phyloP scores from a whole-genome alignment of 1,140 invertebrate genomes.

The Drosophila pachea region DNA sequence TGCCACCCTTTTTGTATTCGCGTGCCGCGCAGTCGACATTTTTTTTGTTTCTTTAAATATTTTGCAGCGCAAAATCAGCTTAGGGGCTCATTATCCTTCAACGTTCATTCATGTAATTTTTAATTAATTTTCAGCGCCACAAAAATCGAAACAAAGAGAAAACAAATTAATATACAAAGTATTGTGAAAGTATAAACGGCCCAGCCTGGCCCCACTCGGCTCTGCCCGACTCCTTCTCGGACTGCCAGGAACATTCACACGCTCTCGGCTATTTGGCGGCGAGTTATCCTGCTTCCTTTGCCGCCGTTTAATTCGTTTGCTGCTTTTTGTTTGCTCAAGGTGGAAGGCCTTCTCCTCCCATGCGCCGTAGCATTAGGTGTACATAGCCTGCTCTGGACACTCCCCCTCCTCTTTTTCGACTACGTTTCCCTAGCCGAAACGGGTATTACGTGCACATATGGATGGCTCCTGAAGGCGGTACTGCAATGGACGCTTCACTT shows the following conservation, averaged over 20 bases:
- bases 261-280: constrained; percentile 62
- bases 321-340: constrained; percentile 3
- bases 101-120: constrained; percentile 78
- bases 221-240: constrained; percentile 8
- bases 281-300: constrained; percentile 5
- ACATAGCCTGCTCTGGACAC: too few relatives aligned
- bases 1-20: constrained; percentile 43
- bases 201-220: too few relatives aligned
- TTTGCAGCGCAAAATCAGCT: constrained; percentile 75
- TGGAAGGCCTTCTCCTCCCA: too few relatives aligned
- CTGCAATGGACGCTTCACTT: too few relatives aligned
- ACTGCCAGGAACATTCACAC: constrained; percentile 68
- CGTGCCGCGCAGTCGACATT: constrained; percentile 47
- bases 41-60: constrained; percentile 53
- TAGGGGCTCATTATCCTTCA: constrained; percentile 75
- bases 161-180: constrained; percentile 71
- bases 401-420: too few relatives aligned
- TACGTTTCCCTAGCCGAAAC: too few relatives aligned
- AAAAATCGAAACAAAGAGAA: constrained; percentile 66
- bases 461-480: too few relatives aligned
- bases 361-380: too few relatives aligned
- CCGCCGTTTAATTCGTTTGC: neutral
- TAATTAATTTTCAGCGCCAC: constrained; percentile 76
- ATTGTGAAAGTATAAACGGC: constrained; percentile 51
- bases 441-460: too few relatives aligned